Conservation (phyloP, 2,113 vertebrate species). For the Toxotes chatareus region DNA sequence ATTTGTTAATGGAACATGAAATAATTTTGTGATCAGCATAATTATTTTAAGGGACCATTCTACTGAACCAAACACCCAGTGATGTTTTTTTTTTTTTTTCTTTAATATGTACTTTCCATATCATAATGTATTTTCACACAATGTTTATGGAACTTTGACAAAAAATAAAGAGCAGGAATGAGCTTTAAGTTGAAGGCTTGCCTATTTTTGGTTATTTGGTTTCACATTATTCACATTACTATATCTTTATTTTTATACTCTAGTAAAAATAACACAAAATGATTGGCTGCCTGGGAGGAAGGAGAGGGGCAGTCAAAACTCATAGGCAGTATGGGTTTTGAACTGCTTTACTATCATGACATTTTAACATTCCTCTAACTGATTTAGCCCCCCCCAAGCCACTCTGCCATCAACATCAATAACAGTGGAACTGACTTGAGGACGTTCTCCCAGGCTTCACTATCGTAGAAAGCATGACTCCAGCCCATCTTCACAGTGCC, state of each 20-base stretch:
- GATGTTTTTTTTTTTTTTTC: background rate
- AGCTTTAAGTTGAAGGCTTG: background rate
- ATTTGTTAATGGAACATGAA: conserved; percentile 3
- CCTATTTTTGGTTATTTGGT: background rate
- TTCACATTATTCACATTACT: background rate
- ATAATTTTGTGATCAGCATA: background rate
- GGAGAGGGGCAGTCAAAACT: background rate
- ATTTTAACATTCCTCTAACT: background rate
- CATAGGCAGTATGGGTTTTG: background rate
- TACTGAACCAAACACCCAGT: background rate
- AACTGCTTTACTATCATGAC: background rate
- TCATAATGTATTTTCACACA: background rate
- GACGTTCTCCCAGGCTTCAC: conserved; percentile 94
- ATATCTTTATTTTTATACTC: background rate
- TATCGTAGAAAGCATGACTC: conserved; percentile 98
- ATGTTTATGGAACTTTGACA: background rate
- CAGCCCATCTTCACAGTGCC: conserved; percentile 98
- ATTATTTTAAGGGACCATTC: background rate
- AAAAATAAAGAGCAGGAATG: background rate
- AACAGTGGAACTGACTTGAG: conserved; percentile 89
- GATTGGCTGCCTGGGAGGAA: background rate
- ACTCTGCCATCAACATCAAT: background rate
- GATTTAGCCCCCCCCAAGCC: background rate
- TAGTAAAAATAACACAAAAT: background rate
- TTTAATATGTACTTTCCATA: background rate